Conservation (phyloP, 2,113 vertebrate genomes). For the Mastomys natalensis region DNA sequence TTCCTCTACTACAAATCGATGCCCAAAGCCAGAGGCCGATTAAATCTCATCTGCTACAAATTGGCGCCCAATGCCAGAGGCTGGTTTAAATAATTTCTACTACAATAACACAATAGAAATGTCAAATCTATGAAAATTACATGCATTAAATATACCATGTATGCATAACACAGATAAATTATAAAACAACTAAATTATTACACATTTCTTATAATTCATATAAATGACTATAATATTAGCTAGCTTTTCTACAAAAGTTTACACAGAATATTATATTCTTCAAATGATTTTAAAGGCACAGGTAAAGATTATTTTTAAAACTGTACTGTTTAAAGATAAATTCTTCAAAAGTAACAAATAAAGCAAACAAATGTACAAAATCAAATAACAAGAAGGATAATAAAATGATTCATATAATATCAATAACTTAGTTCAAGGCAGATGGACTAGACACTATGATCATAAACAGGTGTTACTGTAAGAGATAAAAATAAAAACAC, state of each 20-base stretch:
- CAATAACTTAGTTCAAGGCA: background rate
- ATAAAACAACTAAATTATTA: background rate
- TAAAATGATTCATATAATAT: background rate
- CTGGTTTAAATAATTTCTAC: too few species aligned
- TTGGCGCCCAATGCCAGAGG: too few species aligned
- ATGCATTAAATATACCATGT: background rate
- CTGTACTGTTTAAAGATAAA: background rate
- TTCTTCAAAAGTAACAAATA: background rate
- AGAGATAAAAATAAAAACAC: background rate
- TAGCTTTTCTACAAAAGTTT: background rate
- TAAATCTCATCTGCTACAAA: too few species aligned
- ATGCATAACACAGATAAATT: background rate
- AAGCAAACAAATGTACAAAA: background rate
- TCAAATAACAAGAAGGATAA: background rate
- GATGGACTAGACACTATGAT: background rate
- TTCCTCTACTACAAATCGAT: too few species aligned
- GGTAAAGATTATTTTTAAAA: background rate
- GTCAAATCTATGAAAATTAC: background rate
- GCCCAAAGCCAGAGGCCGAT: too few species aligned
- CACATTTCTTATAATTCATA: background rate
- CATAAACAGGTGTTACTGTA: background rate
- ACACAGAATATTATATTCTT: background rate
- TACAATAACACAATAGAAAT: background rate
- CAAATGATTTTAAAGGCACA: background rate
- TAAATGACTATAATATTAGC: background rate